A percentile compares a stretch with the other conserved stretches of the same genome.
These are phyloP conservation scores for Dipodomys stephensi DNA, from an alignment of 2,113 vertebrate genomes.

Conservation along the genomic window DNA sequence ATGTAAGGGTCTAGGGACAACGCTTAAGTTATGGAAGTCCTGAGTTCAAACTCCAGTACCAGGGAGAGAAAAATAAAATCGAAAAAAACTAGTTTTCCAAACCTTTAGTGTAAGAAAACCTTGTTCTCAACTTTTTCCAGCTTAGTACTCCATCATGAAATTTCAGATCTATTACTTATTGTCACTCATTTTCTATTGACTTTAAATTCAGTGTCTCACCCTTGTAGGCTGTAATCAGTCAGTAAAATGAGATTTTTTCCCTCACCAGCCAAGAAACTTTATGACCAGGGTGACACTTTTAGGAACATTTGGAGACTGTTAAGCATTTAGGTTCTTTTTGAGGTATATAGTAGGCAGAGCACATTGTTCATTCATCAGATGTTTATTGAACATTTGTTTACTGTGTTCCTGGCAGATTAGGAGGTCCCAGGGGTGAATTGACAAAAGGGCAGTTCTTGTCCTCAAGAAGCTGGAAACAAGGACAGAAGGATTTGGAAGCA, in stretches of 20 bases:
- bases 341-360: neutral
- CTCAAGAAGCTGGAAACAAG: constrained; percentile 23
- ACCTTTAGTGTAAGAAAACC: neutral
- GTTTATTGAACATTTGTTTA: constrained; percentile 32
- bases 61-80: neutral
- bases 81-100: constrained; percentile 34
- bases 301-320: constrained; percentile 23
- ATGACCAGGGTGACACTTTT: constrained; percentile 18
- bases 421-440: neutral
- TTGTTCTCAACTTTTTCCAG: neutral
- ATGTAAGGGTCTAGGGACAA: no score
- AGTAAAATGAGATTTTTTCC: constrained; percentile 27
- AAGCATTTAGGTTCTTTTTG: constrained; percentile 51
- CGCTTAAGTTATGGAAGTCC: no score
- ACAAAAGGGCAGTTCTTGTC: neutral
- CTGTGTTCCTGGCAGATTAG: constrained; percentile 23
- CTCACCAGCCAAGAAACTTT: constrained; percentile 45
- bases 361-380: constrained; percentile 29
- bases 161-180: neutral
- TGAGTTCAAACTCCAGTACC: no score
- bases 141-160: constrained; percentile 24
- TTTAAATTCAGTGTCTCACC: constrained; percentile 8
- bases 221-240: constrained; percentile 27
- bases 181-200: neutral
- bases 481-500: neutral